phyloP scores from a whole-genome alignment of 2,888 invertebrate genomes.

The Protula sp. region DNA sequence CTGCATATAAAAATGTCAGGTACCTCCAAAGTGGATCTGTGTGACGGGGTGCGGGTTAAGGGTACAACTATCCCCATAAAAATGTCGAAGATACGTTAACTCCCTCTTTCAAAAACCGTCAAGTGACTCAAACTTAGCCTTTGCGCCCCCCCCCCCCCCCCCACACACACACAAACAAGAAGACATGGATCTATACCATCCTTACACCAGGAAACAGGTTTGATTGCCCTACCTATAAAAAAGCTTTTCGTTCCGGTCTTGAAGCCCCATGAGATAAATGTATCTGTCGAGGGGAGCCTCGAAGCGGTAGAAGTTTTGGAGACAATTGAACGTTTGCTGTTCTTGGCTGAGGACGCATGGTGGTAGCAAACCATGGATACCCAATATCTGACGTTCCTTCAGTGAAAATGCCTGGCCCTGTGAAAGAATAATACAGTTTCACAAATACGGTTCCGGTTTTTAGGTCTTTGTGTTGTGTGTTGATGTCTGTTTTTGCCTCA shows the following conservation, averaged over 20 bases:
- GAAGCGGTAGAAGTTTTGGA: conserved; percentile 52
- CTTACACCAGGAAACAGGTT: too few relatives aligned
- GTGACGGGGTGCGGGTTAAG: too few relatives aligned
- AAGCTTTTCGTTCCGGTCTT: conserved; percentile 92
- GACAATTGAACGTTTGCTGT: conserved; percentile 27
- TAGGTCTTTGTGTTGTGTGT: neutral
- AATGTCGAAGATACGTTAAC: too few relatives aligned
- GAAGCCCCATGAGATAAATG: conserved; percentile 49
- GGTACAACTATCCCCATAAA: too few relatives aligned
- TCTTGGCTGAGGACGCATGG: conserved; percentile 72
- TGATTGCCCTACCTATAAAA: conserved; percentile 70
- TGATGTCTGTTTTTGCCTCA: too few relatives aligned
- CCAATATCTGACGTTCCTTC: conserved; percentile 86
- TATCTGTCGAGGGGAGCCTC: conserved; percentile 60
- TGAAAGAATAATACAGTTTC: conserved; percentile 7
- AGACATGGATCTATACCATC: too few relatives aligned
- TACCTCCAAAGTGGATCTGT: too few relatives aligned
- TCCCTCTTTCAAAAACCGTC: too few relatives aligned
- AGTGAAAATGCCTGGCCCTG: conserved; percentile 93
- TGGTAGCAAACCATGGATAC: conserved; percentile 92
- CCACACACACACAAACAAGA: too few relatives aligned
- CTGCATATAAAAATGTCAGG: too few relatives aligned
- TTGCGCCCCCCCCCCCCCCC: too few relatives aligned
- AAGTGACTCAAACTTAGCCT: too few relatives aligned
- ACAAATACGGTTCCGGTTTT: neutral